phyloP scores from a whole-genome alignment of 2,113 vertebrate genomes.

The Cyanoderma ruficeps region DNA sequence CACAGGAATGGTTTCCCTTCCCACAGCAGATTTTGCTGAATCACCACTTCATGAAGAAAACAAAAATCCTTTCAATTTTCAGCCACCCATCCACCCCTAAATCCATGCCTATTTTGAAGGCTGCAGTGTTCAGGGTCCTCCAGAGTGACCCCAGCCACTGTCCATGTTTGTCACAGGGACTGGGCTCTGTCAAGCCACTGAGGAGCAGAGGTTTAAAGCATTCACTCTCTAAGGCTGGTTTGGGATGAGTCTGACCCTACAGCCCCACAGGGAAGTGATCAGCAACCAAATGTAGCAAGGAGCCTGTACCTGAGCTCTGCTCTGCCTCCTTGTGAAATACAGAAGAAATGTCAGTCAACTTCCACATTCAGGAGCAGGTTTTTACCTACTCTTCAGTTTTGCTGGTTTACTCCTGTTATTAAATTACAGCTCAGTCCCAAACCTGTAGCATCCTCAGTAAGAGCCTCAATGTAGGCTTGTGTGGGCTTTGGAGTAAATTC shows the following conservation, averaged over 20 bases:
- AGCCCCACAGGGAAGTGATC: background rate
- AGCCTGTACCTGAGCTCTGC: background rate
- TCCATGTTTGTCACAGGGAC: background rate
- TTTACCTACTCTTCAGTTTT: background rate
- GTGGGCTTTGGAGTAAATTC: background rate
- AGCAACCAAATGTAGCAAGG: background rate
- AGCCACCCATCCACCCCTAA: background rate
- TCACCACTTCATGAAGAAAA: conserved; percentile 8
- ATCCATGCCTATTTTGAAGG: background rate
- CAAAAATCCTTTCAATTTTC: background rate
- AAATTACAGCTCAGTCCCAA: background rate
- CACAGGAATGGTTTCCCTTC: background rate
- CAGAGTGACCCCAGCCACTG: background rate
- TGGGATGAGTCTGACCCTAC: background rate
- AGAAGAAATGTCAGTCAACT: background rate
- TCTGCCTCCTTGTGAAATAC: background rate
- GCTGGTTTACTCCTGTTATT: background rate
- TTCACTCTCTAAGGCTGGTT: background rate
- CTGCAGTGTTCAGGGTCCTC: background rate
- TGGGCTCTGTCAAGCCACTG: background rate
- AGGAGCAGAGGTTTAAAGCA: background rate
- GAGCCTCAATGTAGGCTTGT: background rate
- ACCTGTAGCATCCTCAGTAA: background rate
- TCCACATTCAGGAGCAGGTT: background rate
- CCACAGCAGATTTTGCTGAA: background rate